A percentile compares a stretch with the other conserved stretches of the same genome.
Conservation (phyloP, 1,140 invertebrate genomes). For the Drosophila pseudoananassae region DNA sequence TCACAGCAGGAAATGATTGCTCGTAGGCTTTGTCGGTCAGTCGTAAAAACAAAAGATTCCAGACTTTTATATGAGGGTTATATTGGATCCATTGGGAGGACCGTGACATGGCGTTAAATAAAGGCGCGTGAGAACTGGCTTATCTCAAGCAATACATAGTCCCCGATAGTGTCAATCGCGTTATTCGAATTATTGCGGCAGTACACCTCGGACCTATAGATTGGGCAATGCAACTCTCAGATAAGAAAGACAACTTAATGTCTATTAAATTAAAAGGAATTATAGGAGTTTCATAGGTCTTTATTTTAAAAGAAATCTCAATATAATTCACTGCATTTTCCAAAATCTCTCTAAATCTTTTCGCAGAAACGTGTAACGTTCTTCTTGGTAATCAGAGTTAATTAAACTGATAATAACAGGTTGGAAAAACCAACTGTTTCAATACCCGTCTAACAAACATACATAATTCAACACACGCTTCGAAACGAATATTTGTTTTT, state of each 20-base stretch:
- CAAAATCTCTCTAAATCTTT: too few relatives aligned
- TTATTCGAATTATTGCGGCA: constrained; percentile 42
- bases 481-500: constrained; percentile 23
- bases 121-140: constrained; percentile 45
- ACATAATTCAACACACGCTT: constrained; percentile 54
- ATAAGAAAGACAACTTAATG: constrained; percentile 12
- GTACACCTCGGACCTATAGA: constrained; percentile 6
- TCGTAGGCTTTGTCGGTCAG: constrained; percentile 28
- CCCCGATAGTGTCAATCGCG: constrained; percentile 53
- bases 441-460: constrained; percentile 27
- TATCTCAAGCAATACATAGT: constrained; percentile 42
- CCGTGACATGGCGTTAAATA: constrained; percentile 46
- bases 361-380: not conserved
- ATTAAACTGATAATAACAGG: constrained; percentile 1
- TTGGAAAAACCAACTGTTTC: constrained; percentile 36
- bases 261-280: not conserved
- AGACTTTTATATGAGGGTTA: constrained; percentile 26
- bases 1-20: constrained; percentile 23
- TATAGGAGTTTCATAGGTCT: too few relatives aligned
- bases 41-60: constrained; percentile 36
- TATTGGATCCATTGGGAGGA: constrained; percentile 38
- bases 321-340: too few relatives aligned
- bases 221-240: not conserved
- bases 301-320: too few relatives aligned
- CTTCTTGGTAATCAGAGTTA: not conserved